Base-by-base conservation (phyloP, 2,888 invertebrate genomes). In the Asteroscopus sphinx region DNA sequence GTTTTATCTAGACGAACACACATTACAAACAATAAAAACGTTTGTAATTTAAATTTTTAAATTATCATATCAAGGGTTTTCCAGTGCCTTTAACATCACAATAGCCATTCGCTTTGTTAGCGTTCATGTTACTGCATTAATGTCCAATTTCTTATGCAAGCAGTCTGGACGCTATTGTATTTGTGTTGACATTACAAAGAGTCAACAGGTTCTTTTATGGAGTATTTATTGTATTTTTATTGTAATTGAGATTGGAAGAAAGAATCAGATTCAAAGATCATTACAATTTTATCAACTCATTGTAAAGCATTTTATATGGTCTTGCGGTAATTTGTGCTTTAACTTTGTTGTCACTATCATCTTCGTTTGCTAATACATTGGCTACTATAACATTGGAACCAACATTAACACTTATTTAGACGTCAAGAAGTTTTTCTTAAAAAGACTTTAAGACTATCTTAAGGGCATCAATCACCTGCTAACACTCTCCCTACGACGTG, bases 121-220 rank as follows among this genome's bases (percentile, higher is more conserved):
- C 49, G 28, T 59, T 32, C 76, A 60, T 73, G 73, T 68, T 64
- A 68, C 47, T 40, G 73, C 73, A 73, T 73, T 73, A 73, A 73
- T 73, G 45, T 56, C 52, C 41, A 54, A 67, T 46, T 51, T 46
- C 41, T 42, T 56, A 47, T 61, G 35, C 52, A 54, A 56, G 53
- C 16, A 21, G 66, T 47, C 21, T 32, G 39, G 25, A 36, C 35
- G 11, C 9, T 60, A n/a, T 36, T 48, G 36, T 37, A 16, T 54
- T 68, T 56, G 16, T 56, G 17, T 47, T 35, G 46, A 25, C 44
- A 32, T 48, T 40, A 25, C 33, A 11, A 55, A 56, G 28, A 44
- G 47, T 30, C 51, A 71, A 71, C 67, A 57, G 51, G 51, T 42
- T 47, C 12, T 30, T 63, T 16, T 42, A 28, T 21, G 7, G 3